Percentiles rank a stretch among this genome's conserved stretches.
Evolutionary conservation across 2,797 vertebrate genomes (phyloP).

Genomic region (Salarias fasciatus): DNA sequence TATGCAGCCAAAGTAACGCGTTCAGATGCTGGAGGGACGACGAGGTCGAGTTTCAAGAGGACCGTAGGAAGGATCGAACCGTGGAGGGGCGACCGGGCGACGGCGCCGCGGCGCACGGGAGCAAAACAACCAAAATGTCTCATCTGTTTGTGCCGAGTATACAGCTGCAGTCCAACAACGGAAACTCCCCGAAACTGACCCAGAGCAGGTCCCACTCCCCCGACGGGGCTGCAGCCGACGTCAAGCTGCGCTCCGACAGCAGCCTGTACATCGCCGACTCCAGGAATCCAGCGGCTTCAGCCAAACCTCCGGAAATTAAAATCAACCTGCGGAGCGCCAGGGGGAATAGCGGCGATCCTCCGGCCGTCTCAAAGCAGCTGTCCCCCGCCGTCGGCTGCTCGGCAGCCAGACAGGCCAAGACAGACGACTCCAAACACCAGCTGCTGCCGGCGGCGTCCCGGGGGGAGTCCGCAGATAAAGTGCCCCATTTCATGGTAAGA

Average conservation of each 20-base stretch:
- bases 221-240: conserved; percentile 23
- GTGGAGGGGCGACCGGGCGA: conserved; percentile 68
- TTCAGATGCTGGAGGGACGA: conserved; percentile 95
- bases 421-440: conserved; percentile 83
- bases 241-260: conserved; percentile 49
- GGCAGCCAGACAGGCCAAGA: conserved; percentile 60
- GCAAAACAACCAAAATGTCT: conserved; percentile 91
- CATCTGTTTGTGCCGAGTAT: conserved; percentile 94
- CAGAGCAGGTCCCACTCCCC: conserved; percentile 72
- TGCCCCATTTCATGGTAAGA: conserved; percentile 93
- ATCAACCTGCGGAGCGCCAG: conserved; percentile 87
- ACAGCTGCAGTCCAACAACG: conserved; percentile 83
- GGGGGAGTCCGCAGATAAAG: conserved; percentile 86
- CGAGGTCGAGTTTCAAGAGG: conserved; percentile 86
- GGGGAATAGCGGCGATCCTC: conserved; percentile 78
- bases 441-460: conserved; percentile 76
- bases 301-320: conserved; percentile 92
- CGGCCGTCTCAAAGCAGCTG: conserved; percentile 87
- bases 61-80: conserved; percentile 79
- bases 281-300: conserved; percentile 53
- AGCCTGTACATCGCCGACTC: conserved; percentile 59
- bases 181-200: conserved; percentile 70
- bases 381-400: conserved; percentile 82
- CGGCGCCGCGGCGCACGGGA: conserved; percentile 69
- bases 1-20: conserved; percentile 95